These are phyloP conservation scores for Isichthys henryi DNA, from an alignment of 2,113 vertebrate genomes.

Conservation along the genomic window DNA sequence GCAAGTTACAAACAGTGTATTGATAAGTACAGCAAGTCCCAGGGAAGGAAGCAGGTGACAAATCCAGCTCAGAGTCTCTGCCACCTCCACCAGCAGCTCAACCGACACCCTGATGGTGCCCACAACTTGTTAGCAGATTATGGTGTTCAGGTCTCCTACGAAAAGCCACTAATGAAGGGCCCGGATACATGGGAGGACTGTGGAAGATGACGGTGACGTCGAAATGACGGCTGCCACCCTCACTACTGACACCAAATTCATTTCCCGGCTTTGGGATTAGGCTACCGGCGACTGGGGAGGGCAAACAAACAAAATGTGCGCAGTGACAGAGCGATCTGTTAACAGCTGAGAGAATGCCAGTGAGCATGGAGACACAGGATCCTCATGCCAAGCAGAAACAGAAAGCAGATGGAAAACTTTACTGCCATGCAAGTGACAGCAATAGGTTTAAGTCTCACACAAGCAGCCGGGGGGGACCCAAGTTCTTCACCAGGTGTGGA, in stretches of 20 bases:
- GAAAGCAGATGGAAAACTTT: background rate
- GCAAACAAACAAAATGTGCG: background rate
- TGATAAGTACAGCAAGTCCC: background rate
- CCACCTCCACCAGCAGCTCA: background rate
- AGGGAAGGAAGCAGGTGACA: background rate
- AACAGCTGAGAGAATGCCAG: background rate
- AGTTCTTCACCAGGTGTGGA: background rate
- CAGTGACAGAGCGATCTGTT: background rate
- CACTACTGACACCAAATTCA: background rate
- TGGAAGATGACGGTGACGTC: background rate
- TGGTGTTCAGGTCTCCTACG: background rate
- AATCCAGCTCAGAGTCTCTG: background rate
- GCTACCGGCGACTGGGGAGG: background rate
- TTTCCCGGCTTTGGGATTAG: background rate
- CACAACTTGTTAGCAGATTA: background rate
- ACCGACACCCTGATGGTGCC: background rate
- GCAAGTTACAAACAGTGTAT: background rate
- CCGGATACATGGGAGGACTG: background rate
- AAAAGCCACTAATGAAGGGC: background rate
- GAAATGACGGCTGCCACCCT: background rate
- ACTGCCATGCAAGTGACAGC: background rate
- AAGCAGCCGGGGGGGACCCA: background rate
- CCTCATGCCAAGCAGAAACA: background rate
- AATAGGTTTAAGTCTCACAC: background rate
- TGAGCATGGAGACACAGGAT: background rate